Evolutionary conservation across 2,888 invertebrate genomes (phyloP).

Genomic region (Tinea trinotella): DNA sequence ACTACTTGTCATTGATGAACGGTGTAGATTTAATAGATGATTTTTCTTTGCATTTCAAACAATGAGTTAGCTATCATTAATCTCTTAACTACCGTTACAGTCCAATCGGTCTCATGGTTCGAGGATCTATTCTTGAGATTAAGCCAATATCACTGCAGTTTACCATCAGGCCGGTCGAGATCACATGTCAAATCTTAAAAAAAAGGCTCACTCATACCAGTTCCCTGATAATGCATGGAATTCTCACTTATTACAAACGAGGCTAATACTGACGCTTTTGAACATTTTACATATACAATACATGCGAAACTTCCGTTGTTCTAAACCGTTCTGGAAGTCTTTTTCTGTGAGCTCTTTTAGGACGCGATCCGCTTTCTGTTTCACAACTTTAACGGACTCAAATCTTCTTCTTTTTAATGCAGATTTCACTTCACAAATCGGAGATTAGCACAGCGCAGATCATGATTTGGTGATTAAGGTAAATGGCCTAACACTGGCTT

Average conservation of each 20-base stretch:
- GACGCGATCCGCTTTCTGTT: neutral
- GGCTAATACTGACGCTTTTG: no score
- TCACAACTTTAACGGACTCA: neutral
- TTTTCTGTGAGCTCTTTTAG: neutral
- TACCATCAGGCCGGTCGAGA: no score
- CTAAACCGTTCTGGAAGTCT: no score
- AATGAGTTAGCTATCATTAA: constrained; percentile 45
- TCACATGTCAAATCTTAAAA: no score
- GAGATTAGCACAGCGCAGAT: neutral
- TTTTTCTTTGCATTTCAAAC: constrained; percentile 56
- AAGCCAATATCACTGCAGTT: no score
- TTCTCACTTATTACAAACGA: no score
- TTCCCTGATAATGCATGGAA: no score
- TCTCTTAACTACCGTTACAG: constrained; percentile 18
- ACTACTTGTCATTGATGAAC: constrained; percentile 15
- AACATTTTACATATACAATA: no score
- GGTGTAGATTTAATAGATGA: constrained; percentile 42
- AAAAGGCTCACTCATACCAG: no score
- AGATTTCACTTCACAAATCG: neutral
- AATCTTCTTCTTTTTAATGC: neutral
- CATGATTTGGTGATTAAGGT: no score
- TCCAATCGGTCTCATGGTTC: neutral
- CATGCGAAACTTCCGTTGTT: no score
- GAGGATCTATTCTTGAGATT: constrained; percentile 55
- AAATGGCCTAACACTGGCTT: no score